Evolutionary conservation across 2,888 invertebrate species (phyloP), one percentile per base, ranked within the genome.

Genomic region (Epirrita christyi): DNA sequence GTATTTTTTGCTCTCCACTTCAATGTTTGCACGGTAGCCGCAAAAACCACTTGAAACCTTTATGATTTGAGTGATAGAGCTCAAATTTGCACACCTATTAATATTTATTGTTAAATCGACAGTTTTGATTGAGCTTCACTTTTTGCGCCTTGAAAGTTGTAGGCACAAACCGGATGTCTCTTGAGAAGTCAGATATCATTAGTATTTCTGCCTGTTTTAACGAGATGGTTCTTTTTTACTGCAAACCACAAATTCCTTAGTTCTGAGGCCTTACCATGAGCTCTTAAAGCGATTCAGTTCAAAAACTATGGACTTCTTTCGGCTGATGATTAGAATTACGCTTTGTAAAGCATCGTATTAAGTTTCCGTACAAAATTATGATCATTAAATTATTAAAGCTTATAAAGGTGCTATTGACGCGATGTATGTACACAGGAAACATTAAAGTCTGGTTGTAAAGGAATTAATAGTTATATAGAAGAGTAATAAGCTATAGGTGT

Each of bases 121-220:
- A 56, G 63, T 60, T 70, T 56, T 64, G 54, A 67, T 58, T 65
- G 65, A 56, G 63, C 53, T 64, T 57, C 59, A 61, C 44, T 66
- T 70, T 76, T 77, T 78, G 72, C 70, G 61, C 59, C 61, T 73
- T 67, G 71, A 75, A 76, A 76, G 76, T 76, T 47, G 42, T 55
- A 46, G 51, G 48, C 40, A 47, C 59, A 61, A 54, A 63, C 69
- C 69, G 69, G 69, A 67, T 66, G 60, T 64, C 51, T 41, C 38
- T 52, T 50, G 41, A 28, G 48, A 41, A 47, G n/a, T 38, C 55
- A 59, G 55, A 55, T 53, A 60, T 55, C 40, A 58, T 62, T 7
- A 32, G 32, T 58, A 54, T 52, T 55, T 55, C 51, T 56, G 53
- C 54, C 42, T 52, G 42, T 34, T 45, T 41, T 55, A 54, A 59